Conservation (phyloP, 2,113 vertebrate genomes). For the Mastomys natalensis region DNA sequence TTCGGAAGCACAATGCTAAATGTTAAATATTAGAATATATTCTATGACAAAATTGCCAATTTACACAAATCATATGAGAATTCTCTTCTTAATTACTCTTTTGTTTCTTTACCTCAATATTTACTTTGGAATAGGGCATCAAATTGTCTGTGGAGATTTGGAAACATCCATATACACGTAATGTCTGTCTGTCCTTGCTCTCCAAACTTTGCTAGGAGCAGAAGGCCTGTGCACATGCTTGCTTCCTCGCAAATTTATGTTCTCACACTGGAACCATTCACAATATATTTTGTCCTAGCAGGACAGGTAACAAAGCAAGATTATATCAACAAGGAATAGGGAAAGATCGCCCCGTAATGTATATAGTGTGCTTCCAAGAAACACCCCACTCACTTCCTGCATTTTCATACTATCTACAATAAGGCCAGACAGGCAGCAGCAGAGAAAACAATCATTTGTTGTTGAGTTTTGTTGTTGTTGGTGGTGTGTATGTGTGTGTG, state of each 20-base stretch:
- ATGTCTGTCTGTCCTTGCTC: neutral
- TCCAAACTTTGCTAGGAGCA: constrained; percentile 25
- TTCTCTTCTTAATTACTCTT: constrained; percentile 44
- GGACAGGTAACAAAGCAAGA: constrained; percentile 43
- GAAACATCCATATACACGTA: constrained; percentile 14
- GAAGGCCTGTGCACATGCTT: neutral
- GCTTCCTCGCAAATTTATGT: constrained; percentile 10
- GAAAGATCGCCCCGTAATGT: constrained; percentile 15
- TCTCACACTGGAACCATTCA: neutral
- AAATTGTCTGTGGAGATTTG: neutral
- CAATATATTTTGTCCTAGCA: constrained; percentile 41
- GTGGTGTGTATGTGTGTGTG: neutral
- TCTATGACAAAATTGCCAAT: constrained; percentile 27
- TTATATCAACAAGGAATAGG: neutral
- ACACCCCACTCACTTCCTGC: neutral
- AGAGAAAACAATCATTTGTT: neutral
- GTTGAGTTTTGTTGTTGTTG: neutral
- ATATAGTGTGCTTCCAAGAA: constrained; percentile 16
- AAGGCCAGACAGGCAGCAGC: neutral
- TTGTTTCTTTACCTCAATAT: constrained; percentile 48
- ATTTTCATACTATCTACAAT: constrained; percentile 19
- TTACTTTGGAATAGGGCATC: constrained; percentile 46
- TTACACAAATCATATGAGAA: constrained; percentile 1
- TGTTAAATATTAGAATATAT: constrained; percentile 47
- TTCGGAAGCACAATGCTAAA: constrained; percentile 60